Base-by-base conservation (phyloP, 2,113 vertebrate species). In the Burhinus bistriatus region DNA sequence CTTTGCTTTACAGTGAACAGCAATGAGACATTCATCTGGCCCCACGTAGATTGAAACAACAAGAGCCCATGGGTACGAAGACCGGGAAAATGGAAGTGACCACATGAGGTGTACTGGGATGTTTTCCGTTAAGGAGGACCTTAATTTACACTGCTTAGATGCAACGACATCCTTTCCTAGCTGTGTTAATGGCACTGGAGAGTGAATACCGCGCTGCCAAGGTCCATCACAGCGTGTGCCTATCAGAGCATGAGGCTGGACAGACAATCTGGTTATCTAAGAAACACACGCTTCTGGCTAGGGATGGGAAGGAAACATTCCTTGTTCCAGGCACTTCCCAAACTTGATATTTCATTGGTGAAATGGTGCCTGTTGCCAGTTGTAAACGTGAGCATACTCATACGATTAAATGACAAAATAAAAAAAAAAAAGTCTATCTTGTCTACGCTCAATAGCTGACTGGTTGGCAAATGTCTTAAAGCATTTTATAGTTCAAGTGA, bases 371-470 rank as follows among this genome's bases (percentile, higher is more conserved):
- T 76, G 32, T 54, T 66, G 83, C n/a, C 81, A 69, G 40, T 91
- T 82, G 36, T 54, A 91, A 87, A 80, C 6, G 13, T 36, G 51
- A 76, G 34, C 58, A 20, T 11, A 11, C 30, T 62, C 14, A n/a
- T 70, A 47, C 0, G 14, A 87, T 66, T 90, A 88, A 97, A 93
- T 47, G 38, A 49, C 26, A 91, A 42, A 44, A 23, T 20, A 21
- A 32, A 47, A 61, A 71, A 45, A 3, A 54, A 17, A 7, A 36
- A 12, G 32, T 3, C 9, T 29, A 5, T 38, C 62, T 62, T 52
- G 13, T 25, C 45, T 58, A 38, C 0, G 0, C 72, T 80, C 20
- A 19, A 6, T 4, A 73, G 54, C 70, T 0, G 1, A 9, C 61
- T n/a, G 34, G 29, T 47, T 91, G 42, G 64, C 10, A 93, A 89